Conservation (phyloP, 2,888 invertebrate genomes). For the Pandemis heparana region DNA sequence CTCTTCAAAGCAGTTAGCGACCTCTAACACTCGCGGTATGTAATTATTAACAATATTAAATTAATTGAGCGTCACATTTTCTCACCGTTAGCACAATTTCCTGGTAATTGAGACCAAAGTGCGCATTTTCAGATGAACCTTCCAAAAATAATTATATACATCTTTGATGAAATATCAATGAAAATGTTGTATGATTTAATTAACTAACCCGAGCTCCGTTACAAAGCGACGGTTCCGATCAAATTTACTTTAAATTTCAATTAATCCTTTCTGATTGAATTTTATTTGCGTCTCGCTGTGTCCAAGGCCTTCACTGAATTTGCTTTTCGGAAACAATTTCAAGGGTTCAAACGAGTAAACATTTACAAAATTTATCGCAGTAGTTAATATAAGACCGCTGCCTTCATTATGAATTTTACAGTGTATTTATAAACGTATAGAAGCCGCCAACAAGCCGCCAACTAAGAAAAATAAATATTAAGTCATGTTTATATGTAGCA, state of each 20-base stretch:
- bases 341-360: not conserved
- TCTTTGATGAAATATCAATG: constrained; percentile 13
- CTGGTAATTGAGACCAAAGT: not conserved
- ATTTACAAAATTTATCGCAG: not conserved
- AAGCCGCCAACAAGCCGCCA: too few relatives aligned
- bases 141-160: constrained; percentile 20
- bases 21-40: constrained; percentile 9
- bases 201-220: constrained; percentile 9
- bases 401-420: too few relatives aligned
- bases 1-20: constrained; percentile 9
- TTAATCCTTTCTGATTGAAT: constrained; percentile 29
- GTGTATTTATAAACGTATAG: too few relatives aligned
- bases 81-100: constrained; percentile 17
- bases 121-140: not conserved
- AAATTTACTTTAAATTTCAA: constrained; percentile 15
- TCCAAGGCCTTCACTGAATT: not conserved
- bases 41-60: constrained; percentile 26
- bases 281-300: constrained; percentile 17
- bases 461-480: too few relatives aligned
- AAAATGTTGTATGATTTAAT: constrained; percentile 9
- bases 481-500: too few relatives aligned
- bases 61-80: constrained; percentile 23
- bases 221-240: constrained; percentile 8
- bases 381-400: too few relatives aligned
- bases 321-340: not conserved